Conservation (phyloP, 1,140 invertebrate species). For the Lysiphlebus fabarum region DNA sequence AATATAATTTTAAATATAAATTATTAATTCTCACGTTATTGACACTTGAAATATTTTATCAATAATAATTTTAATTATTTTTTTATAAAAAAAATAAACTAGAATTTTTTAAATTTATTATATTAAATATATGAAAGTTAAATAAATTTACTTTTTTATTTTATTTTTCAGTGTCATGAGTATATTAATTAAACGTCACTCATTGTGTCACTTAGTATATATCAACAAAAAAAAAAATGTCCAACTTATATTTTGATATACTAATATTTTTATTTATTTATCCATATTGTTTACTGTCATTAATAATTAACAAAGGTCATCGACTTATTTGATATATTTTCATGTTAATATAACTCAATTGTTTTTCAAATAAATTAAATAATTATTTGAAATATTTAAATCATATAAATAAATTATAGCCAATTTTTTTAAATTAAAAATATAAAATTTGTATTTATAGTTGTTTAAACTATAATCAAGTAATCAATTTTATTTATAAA, state of each 20-base stretch:
- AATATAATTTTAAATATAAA: neutral
- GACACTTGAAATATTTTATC: no score
- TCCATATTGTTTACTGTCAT: neutral
- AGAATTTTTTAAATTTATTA: slow-evolving; percentile 1
- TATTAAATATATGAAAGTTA: neutral
- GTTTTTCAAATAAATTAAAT: slow-evolving; percentile 21
- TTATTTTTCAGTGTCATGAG: slow-evolving; percentile 24
- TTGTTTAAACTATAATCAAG: no score
- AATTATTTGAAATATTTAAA: no score
- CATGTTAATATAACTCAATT: slow-evolving; percentile 10
- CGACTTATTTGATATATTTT: neutral
- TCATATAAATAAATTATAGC: no score
- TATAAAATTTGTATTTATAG: no score
- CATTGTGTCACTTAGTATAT: slow-evolving; percentile 40
- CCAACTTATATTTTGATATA: neutral
- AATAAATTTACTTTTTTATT: slow-evolving; percentile 26
- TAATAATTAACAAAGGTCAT: slow-evolving; percentile 6
- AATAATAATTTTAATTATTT: no score
- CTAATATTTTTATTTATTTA: slow-evolving; percentile 4
- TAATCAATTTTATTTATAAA: no score
- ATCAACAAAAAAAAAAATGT: slow-evolving; percentile 7
- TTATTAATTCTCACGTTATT: no score
- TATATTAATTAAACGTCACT: slow-evolving; percentile 47
- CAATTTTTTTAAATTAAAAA: no score
- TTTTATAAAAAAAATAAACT: no score